Percentiles rank a stretch among this genome's conserved stretches.
Evolutionary conservation across 2,888 invertebrate genomes (phyloP).

Genomic region (Acanthoscelides obtectus): DNA sequence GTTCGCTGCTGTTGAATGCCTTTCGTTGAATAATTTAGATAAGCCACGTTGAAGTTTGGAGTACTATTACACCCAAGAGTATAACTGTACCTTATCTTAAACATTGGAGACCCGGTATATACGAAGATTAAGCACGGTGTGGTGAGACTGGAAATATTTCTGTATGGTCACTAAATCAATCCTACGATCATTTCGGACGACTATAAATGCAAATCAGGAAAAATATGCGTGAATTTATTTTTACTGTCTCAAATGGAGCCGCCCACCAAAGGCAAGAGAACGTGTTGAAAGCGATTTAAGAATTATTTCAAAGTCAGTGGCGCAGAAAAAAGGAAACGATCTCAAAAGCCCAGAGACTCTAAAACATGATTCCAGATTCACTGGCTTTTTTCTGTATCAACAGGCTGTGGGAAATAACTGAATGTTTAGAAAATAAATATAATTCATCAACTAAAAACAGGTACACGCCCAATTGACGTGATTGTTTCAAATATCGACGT

Average conservation of each 20-base stretch:
- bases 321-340: not conserved
- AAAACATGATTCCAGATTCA: too few species aligned
- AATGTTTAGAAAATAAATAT: too few species aligned
- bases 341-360: too few species aligned
- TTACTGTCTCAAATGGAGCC: not conserved
- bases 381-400: too few species aligned
- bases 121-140: not conserved
- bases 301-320: not conserved
- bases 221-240: not conserved
- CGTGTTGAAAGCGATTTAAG: not conserved
- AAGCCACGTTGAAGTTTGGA: not conserved
- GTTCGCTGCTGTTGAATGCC: not conserved
- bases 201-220: not conserved
- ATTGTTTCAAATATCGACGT: too few species aligned
- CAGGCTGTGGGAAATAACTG: too few species aligned
- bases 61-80: not conserved
- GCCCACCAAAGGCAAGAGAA: not conserved
- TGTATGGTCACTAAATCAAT: not conserved
- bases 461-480: too few species aligned
- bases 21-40: not conserved
- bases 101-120: not conserved
- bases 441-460: too few species aligned
- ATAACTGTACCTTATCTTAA: not conserved
- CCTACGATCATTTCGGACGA: not conserved
- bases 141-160: not conserved